phyloP scores from a whole-genome alignment of 2,888 invertebrate genomes.

The Asteroscopus sphinx region DNA sequence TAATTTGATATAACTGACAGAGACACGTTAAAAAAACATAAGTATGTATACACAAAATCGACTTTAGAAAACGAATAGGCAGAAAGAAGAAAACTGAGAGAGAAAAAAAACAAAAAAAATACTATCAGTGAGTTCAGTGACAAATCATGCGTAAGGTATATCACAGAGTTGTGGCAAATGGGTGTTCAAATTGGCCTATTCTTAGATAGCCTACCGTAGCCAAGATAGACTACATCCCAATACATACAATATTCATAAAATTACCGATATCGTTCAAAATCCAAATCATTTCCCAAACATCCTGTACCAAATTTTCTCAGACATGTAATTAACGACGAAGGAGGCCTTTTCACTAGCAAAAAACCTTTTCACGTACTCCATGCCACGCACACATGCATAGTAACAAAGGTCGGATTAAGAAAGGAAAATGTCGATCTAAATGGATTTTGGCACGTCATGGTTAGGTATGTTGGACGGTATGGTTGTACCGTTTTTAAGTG shows the following conservation, averaged over 20 bases:
- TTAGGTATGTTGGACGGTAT: constrained; percentile 20
- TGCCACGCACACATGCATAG: constrained; percentile 69
- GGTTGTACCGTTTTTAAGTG: not conserved
- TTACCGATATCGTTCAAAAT: constrained; percentile 18
- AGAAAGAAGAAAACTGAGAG: no score
- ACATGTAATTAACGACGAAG: constrained; percentile 86
- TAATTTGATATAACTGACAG: no score
- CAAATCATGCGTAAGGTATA: no score
- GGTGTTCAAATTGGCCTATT: no score
- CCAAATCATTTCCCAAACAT: constrained; percentile 54
- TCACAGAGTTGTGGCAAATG: no score
- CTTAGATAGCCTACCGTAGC: no score
- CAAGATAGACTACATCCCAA: no score
- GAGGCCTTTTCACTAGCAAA: constrained; percentile 83
- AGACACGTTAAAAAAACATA: no score
- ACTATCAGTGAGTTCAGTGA: no score
- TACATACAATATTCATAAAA: not conserved
- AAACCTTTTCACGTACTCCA: constrained; percentile 77
- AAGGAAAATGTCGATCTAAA: constrained; percentile 61
- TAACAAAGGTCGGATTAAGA: constrained; percentile 63
- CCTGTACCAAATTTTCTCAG: constrained; percentile 78
- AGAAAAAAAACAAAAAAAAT: no score
- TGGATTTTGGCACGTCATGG: constrained; percentile 49
- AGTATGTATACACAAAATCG: no score
- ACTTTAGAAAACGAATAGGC: no score